Evolutionary conservation across 1,140 invertebrate genomes (phyloP).

Genomic region (Panagrolaimus sp.): DNA sequence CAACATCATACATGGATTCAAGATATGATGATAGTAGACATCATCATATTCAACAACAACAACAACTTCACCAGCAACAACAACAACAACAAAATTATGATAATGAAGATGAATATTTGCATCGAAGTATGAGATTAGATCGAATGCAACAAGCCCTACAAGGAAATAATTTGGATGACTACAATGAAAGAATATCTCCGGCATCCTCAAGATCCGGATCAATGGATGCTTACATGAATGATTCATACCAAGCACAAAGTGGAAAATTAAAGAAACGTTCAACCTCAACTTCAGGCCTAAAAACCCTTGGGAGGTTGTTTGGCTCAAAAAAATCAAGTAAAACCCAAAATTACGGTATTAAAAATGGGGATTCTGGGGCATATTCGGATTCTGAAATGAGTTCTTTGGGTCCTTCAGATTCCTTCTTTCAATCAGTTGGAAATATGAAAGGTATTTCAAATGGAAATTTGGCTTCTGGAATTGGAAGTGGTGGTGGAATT

Average conservation of each 20-base stretch:
- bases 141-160: background rate
- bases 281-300: conserved; percentile 48
- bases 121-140: background rate
- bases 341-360: conserved; percentile 39
- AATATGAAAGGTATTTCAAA: conserved; percentile 21
- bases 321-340: conserved; percentile 83
- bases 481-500: conserved; percentile 58
- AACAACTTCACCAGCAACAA: background rate
- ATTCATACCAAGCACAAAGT: background rate
- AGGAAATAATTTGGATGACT: conserved; percentile 60
- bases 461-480: conserved; percentile 19
- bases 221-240: background rate
- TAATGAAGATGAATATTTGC: conserved; percentile 9
- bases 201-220: background rate
- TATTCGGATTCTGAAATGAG: conserved; percentile 54
- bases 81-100: conserved; percentile 5
- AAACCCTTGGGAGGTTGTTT: conserved; percentile 77
- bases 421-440: conserved; percentile 8
- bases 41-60: conserved; percentile 17
- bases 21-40: conserved; percentile 12
- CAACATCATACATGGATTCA: conserved; percentile 27
- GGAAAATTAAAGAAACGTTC: conserved; percentile 73
- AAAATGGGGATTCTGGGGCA: conserved; percentile 33
- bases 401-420: conserved; percentile 26
- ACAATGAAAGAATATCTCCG: conserved; percentile 45